phyloP scores from a whole-genome alignment of 2,113 vertebrate species.

The Gobiocypris rarus region DNA sequence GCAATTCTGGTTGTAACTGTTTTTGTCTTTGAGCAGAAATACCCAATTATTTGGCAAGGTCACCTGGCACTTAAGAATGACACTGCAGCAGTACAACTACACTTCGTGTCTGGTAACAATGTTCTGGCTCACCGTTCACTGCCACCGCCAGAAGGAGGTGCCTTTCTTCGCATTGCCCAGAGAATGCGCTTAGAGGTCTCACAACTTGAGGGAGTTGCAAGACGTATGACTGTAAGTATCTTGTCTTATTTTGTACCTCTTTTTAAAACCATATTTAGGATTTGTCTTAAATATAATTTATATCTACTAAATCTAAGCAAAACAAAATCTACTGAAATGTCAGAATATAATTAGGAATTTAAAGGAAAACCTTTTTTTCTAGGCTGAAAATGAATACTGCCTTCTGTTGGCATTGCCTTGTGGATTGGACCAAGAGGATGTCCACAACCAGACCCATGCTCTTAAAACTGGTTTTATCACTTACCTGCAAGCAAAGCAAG shows the following conservation, averaged over 20 bases:
- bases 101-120: conserved; percentile 96
- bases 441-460: conserved; percentile 93
- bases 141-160: conserved; percentile 89
- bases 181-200: conserved; percentile 95
- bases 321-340: neutral
- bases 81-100: conserved; percentile 94
- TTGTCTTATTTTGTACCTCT: neutral
- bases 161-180: conserved; percentile 93
- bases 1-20: neutral
- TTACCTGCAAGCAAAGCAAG: conserved; percentile 97
- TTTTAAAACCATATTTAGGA: neutral
- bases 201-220: conserved; percentile 92
- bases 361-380: conserved; percentile 1
- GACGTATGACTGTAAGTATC: conserved; percentile 91
- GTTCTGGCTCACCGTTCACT: conserved; percentile 92
- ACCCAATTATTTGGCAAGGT: conserved; percentile 98
- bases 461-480: conserved; percentile 97
- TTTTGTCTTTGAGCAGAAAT: conserved; percentile 80
- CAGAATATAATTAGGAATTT: neutral
- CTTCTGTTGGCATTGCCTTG: conserved; percentile 94
- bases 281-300: no score
- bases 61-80: conserved; percentile 95
- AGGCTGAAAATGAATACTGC: conserved; percentile 98
- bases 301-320: neutral
- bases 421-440: conserved; percentile 95